These are phyloP conservation scores for Callaeas wilsoni DNA, from an alignment of 2,113 vertebrate species.

Conservation along the genomic window DNA sequence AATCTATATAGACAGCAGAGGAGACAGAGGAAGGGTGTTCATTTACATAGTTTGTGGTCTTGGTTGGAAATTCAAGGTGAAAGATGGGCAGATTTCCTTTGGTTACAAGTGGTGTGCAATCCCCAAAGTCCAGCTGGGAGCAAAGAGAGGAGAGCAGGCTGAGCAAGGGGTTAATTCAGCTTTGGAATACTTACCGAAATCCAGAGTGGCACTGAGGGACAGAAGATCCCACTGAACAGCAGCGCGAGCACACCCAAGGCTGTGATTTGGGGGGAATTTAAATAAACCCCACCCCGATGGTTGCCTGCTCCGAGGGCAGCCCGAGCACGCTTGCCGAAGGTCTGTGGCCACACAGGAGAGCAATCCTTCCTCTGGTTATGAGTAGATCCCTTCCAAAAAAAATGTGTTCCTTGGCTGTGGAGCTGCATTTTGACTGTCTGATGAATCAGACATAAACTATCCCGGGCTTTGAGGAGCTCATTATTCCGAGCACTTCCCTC, in stretches of 20 bases:
- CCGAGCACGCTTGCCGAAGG: background rate
- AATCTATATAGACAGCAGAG: conserved; percentile 5
- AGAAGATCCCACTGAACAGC: background rate
- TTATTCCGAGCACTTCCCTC: conserved; percentile 48
- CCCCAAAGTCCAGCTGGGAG: background rate
- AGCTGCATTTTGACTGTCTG: background rate
- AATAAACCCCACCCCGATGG: background rate
- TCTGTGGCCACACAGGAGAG: background rate
- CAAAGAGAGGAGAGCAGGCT: background rate
- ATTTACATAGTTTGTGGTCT: conserved; percentile 11
- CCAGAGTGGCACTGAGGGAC: background rate
- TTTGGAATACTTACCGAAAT: background rate
- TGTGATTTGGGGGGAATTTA: background rate
- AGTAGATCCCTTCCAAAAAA: conserved; percentile 20
- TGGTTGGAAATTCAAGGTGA: background rate
- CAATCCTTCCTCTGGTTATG: background rate
- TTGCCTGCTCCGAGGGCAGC: background rate
- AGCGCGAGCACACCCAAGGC: background rate
- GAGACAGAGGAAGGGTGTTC: background rate
- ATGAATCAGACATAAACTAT: conserved; percentile 20
- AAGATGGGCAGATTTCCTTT: background rate
- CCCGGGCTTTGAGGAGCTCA: background rate
- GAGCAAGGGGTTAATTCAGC: background rate
- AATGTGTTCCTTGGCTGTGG: conserved; percentile 24
- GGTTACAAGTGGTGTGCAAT: background rate